Evolutionary conservation across 1,140 invertebrate genomes (phyloP), one percentile per base, ranked within the genome.

Genomic region (Macrostomum lignano): DNA sequence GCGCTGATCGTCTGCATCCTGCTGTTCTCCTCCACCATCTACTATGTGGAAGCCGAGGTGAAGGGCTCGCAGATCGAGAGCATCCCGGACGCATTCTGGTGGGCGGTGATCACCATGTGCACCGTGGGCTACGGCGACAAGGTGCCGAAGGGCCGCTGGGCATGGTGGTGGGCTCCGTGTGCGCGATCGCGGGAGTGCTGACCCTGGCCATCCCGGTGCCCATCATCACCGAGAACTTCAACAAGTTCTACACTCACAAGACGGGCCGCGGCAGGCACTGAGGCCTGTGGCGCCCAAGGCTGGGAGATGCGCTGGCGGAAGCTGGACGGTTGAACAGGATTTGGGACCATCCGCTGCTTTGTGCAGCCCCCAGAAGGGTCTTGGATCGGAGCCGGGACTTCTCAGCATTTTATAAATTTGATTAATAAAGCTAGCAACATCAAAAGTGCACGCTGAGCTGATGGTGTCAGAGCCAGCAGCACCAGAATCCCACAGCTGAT

Each of bases 1-100:
- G 51, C 52, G 9, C 41, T 58, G 23, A 38, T 42, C 17, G 51
- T 58, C 7, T 55, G 52, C 37, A 21, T 32, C n/a, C 11, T 32
- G 6, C 19, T 32, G 13, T 32, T 32, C n/a, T 32, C 31, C 4
- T 17, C 13, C 5, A 32, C n/a, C 4, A 32, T 32, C 5, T 32
- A 32, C 24, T 32, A 17, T 32, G 10, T 21, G 14, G 33, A 25
- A 29, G 19, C 24, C 4, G 19, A 32, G 10, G 13, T 38, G 17
- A 15, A 4, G 17, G 31, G 24, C 11, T 17, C 31, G 10, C n/a
- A 32, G n/a, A 17, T 32, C n/a, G 19, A 13, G 10, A 32, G 31
- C 17, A 32, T 32, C 17, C 31, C 31, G 11, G 31, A 32, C 17
- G 13, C 31, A 4, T 32, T 32, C 19, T 32, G 31, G 31, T 32